Evolutionary conservation across 1,140 invertebrate species (phyloP).

Genomic region (Drosophila navojoa): DNA sequence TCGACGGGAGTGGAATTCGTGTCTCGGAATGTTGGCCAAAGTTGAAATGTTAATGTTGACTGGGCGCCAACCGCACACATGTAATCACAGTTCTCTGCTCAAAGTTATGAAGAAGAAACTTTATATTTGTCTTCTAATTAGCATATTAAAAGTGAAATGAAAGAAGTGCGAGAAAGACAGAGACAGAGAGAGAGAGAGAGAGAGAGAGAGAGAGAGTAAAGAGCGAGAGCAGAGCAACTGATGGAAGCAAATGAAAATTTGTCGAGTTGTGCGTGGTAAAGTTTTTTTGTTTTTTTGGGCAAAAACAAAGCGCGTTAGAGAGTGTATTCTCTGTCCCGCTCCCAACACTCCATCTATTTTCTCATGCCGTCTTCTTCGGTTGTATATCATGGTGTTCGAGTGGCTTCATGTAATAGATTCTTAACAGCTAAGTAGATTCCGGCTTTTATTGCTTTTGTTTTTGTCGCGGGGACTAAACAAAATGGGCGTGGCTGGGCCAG

Average conservation of each 20-base stretch:
- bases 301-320: background rate
- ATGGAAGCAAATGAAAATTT: constrained; percentile 27
- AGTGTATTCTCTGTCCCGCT: background rate
- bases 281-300: constrained; percentile 3
- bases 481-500: constrained; percentile 15
- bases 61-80: background rate
- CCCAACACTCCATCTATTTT: no score
- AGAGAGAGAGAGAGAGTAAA: constrained; percentile 3
- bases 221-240: background rate
- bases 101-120: constrained; percentile 19
- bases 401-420: constrained; percentile 49
- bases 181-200: background rate
- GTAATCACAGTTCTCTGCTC: constrained; percentile 9
- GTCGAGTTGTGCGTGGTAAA: constrained; percentile 11
- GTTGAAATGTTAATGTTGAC: constrained; percentile 6
- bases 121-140: constrained; percentile 41
- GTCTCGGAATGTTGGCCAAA: background rate
- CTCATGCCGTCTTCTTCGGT: background rate
- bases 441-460: constrained; percentile 50
- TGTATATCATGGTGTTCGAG: constrained; percentile 28
- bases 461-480: constrained; percentile 33
- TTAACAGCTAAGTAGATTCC: constrained; percentile 52
- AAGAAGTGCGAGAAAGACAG: background rate
- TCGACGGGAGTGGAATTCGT: background rate
- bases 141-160: constrained; percentile 31